Conservation (phyloP, 2,113 vertebrate species). For the Mesitornis unicolor region DNA sequence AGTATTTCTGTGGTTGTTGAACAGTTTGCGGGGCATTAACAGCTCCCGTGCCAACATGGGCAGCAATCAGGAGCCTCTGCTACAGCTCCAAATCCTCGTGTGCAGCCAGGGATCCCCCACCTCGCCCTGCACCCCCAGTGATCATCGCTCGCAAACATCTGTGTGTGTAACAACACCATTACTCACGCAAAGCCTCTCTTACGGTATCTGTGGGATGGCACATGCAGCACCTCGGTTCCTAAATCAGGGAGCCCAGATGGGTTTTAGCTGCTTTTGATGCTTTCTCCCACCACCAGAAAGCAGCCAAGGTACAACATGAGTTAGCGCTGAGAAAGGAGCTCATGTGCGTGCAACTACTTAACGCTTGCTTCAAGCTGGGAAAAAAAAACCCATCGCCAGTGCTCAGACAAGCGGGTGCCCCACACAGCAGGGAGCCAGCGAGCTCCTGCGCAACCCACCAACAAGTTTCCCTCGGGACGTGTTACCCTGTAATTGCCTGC, state of each 20-base stretch:
- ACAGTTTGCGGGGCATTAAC: not conserved
- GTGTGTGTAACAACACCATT: no score
- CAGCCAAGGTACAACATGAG: not conserved
- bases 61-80: not conserved
- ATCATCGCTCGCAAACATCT: not conserved
- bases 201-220: not conserved
- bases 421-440: not conserved
- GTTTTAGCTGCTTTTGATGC: not conserved
- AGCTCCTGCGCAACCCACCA: not conserved
- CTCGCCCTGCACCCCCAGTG: not conserved
- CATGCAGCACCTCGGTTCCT: not conserved
- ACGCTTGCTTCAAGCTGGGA: not conserved
- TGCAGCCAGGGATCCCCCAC: not conserved
- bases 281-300: not conserved
- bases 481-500: not conserved
- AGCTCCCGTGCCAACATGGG: not conserved
- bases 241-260: not conserved
- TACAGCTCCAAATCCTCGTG: not conserved
- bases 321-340: not conserved
- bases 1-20: not conserved
- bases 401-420: not conserved
- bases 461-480: not conserved
- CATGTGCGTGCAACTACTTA: accelerated
- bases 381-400: not conserved
- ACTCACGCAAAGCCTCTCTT: not conserved